phyloP scores from a whole-genome alignment of 2,113 vertebrate genomes.

The Tragelaphus imberbis region DNA sequence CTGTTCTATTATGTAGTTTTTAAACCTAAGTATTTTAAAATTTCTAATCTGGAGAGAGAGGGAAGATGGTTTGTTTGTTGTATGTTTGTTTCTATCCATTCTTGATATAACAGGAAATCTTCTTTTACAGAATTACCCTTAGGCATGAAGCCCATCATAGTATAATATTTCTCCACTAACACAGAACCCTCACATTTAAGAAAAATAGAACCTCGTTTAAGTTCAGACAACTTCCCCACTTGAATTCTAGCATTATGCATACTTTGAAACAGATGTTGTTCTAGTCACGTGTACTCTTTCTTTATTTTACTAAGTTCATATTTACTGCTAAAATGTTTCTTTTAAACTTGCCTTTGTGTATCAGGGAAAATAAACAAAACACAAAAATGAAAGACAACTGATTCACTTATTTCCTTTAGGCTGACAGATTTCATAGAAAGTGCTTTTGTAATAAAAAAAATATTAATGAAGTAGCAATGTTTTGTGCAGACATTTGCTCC shows the following conservation, averaged over 20 bases:
- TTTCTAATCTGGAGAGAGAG: not conserved
- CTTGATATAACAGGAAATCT: not conserved
- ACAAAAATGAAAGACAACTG: slow-evolving; percentile 67
- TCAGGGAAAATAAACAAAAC: slow-evolving; percentile 77
- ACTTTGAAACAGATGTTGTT: slow-evolving; percentile 56
- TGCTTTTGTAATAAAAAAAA: slow-evolving; percentile 81
- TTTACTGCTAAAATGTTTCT: slow-evolving; percentile 69
- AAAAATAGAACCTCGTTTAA: slow-evolving; percentile 1
- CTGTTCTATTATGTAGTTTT: not conserved
- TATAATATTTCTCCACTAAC: not conserved
- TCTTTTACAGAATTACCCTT: not conserved
- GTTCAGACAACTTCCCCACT: slow-evolving; percentile 16
- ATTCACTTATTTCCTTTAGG: slow-evolving; percentile 65
- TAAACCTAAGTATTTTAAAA: not conserved
- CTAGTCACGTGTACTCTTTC: slow-evolving; percentile 25
- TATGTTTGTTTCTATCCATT: not conserved
- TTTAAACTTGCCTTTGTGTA: slow-evolving; percentile 72
- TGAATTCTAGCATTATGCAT: not conserved
- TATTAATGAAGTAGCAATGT: slow-evolving; percentile 80
- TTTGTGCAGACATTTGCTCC: slow-evolving; percentile 77
- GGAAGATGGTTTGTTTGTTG: not conserved
- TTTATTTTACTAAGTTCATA: slow-evolving; percentile 62
- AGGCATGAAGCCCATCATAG: not conserved
- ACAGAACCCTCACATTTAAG: slow-evolving; percentile 33
- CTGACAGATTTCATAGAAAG: slow-evolving; percentile 76